phyloP scores from a whole-genome alignment of 2,113 vertebrate genomes.

The Herpetotheres cachinnans region DNA sequence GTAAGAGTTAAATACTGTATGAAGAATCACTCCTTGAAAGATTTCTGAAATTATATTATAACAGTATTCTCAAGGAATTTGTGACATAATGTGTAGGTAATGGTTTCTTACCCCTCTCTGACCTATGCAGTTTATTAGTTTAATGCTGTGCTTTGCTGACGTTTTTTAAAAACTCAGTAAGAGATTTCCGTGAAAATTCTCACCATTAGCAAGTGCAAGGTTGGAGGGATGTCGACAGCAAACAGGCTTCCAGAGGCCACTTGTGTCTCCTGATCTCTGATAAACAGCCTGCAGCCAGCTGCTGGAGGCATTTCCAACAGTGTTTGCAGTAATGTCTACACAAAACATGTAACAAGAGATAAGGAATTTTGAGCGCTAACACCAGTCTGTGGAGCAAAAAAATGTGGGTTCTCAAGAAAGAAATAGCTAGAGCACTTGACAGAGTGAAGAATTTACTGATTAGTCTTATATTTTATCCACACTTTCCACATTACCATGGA shows the following conservation, averaged over 20 bases:
- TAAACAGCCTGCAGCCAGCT: neutral
- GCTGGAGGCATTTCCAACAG: neutral
- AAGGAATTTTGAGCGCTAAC: neutral
- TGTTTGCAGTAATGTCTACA: fast-evolving
- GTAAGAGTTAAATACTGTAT: neutral
- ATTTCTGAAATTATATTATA: neutral
- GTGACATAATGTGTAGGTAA: neutral
- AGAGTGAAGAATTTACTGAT: neutral
- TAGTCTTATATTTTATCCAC: neutral
- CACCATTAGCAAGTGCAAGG: neutral
- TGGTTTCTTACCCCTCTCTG: neutral
- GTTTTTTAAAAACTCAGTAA: neutral
- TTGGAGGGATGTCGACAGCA: neutral
- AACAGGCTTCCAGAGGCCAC: neutral
- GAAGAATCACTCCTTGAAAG: neutral
- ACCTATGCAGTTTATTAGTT: neutral
- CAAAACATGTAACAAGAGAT: neutral
- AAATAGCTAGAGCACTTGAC: neutral
- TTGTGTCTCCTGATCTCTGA: neutral
- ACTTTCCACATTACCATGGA: neutral
- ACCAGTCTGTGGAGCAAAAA: neutral
- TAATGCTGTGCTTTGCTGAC: neutral
- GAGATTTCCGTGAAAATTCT: neutral
- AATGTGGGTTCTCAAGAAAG: neutral
- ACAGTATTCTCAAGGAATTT: neutral